Base-by-base conservation (phyloP, 2,797 vertebrate genomes). In the Apogon talboti region DNA sequence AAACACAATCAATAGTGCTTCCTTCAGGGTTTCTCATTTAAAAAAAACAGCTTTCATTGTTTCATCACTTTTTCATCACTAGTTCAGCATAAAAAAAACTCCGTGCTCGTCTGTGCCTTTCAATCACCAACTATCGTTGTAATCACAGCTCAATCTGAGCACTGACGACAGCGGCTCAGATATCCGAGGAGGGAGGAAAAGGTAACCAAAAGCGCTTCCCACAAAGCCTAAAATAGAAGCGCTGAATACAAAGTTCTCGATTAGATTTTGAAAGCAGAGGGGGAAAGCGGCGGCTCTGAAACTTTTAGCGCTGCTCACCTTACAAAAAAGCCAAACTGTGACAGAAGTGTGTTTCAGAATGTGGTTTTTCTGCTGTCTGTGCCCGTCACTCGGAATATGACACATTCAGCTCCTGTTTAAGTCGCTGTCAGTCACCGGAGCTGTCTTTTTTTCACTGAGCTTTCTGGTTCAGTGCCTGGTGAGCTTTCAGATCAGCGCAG, bases 1-100 rank as follows among this genome's bases (percentile, higher is more conserved):
- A 80, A 78, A 41, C 52, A 30, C 6, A 15, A 51, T 61, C 2
- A 18, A 33, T 55, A 7, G 19, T 1, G 9, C 14, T 66, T 66
- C 64, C 74, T 75, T 66, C 55, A 42, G 77, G 66, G 37, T n/a
- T 2, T 57, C 46, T 43, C 9, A 6, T 37, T 70, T 46, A 49
- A 30, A 18, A 43, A 37, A 58, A 66, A 38, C 6, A 0, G 1
- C 18, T 74, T 76, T 68, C 42, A 60, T 76, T 50, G 47, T 78
- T 79, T 76, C 66, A 72, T 74, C 53, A 55, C 50, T 63, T 74
- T 81, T 76, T 76, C 48, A 68, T 74, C 44, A 64, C 14, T 40
- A 40, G 9, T 62, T 71, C 52, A 75, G 40, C 64, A 54, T 71
- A 38, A 46, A 28, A 16, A 5, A 44, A 67, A 50, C 28, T 11